These are phyloP conservation scores for Trilocha varians DNA, from an alignment of 2,888 invertebrate genomes.

Conservation along the genomic window DNA sequence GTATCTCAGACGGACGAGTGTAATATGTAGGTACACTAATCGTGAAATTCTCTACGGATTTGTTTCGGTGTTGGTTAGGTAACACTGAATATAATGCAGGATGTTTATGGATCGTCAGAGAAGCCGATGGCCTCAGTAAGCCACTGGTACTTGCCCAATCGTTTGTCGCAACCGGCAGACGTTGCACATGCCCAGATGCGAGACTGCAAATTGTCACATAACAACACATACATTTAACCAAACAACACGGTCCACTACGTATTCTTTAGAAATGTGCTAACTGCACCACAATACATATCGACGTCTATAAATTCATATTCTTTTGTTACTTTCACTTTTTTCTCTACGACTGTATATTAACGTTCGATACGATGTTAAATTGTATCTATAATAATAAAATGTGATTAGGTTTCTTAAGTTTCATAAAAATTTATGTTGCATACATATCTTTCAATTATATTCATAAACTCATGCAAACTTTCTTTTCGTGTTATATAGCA, in stretches of 20 bases:
- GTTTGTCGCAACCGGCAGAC: conserved; percentile 63
- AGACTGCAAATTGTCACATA: conserved; percentile 51
- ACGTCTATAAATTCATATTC: not conserved
- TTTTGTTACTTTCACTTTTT: conserved; percentile 38
- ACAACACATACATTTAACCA: conserved; percentile 5
- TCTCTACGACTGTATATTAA: conserved; percentile 14
- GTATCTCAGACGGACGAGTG: conserved; percentile 26
- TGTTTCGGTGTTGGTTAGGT: conserved; percentile 57
- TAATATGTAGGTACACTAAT: conserved; percentile 32
- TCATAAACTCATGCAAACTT: not conserved
- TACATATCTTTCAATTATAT: not conserved
- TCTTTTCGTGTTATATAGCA: not conserved
- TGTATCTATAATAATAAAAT: conserved; percentile 33
- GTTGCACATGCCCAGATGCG: conserved; percentile 64
- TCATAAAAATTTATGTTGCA: not conserved
- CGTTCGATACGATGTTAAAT: conserved; percentile 30
- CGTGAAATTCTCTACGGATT: conserved; percentile 52
- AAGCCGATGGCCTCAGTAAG: conserved; percentile 58
- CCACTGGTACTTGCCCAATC: conserved; percentile 59
- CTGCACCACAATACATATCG: not conserved
- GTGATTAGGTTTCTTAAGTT: conserved; percentile 10
- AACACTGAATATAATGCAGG: conserved; percentile 54
- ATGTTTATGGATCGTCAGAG: conserved; percentile 57
- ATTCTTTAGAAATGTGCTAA: not conserved
- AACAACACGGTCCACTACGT: not conserved